Percentiles rank a stretch among this genome's conserved stretches.
Evolutionary conservation across 2,888 invertebrate species (phyloP).

Genomic region (Tetheella fluctuosa): DNA sequence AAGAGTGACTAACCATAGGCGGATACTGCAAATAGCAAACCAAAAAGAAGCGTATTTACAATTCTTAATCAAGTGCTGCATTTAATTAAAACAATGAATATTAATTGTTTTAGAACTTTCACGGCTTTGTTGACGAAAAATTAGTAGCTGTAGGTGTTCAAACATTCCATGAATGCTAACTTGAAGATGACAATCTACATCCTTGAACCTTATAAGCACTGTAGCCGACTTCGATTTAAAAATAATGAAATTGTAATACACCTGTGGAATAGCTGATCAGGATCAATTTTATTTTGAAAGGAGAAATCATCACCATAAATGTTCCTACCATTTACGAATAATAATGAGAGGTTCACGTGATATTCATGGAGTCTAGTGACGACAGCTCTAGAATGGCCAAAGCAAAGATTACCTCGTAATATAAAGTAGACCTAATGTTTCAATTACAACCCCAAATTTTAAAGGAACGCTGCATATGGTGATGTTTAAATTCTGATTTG

Average conservation of each 20-base stretch:
- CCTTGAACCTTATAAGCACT: slow-evolving; percentile 21
- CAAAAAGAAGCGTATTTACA: no score
- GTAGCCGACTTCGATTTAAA: slow-evolving; percentile 21
- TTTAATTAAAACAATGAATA: slow-evolving; percentile 36
- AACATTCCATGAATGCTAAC: slow-evolving; percentile 56
- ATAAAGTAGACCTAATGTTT: no score
- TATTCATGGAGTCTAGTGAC: background rate
- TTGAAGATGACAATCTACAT: slow-evolving; percentile 49
- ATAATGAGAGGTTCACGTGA: slow-evolving; percentile 11
- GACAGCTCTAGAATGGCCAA: background rate
- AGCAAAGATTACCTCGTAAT: no score
- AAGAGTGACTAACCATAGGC: no score
- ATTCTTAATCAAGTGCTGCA: background rate
- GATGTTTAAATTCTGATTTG: no score
- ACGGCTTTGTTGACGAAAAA: slow-evolving; percentile 40
- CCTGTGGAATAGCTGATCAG: slow-evolving; percentile 35
- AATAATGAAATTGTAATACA: slow-evolving; percentile 25
- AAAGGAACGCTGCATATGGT: no score
- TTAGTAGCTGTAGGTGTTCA: slow-evolving; percentile 34
- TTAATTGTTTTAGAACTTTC: slow-evolving; percentile 44
- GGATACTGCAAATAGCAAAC: no score
- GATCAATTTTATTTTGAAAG: slow-evolving; percentile 18
- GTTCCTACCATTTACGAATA: slow-evolving; percentile 18
- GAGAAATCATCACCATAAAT: slow-evolving; percentile 19
- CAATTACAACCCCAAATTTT: no score